phyloP scores from a whole-genome alignment of 2,113 vertebrate species.

The Synchiropus splendidus region DNA sequence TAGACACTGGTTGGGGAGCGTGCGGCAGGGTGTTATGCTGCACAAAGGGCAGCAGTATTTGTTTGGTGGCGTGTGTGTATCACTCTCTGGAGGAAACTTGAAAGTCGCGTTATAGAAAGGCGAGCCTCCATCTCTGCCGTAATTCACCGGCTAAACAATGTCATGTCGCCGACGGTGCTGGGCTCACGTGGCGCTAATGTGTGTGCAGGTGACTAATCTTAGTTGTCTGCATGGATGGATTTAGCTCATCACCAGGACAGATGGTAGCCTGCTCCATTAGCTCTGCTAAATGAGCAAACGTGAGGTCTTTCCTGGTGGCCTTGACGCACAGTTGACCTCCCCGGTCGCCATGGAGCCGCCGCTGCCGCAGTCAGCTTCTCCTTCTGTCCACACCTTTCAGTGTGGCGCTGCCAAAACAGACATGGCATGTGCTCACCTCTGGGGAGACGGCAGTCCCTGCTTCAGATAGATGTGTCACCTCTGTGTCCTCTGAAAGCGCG shows the following conservation, averaged over 20 bases:
- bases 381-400: constrained; percentile 48
- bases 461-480: constrained; percentile 34
- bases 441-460: constrained; percentile 39
- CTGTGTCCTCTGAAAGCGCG: constrained; percentile 30
- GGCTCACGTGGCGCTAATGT: no score
- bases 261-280: constrained; percentile 57
- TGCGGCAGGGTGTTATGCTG: constrained; percentile 22
- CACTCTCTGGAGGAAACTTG: neutral
- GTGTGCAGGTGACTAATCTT: constrained; percentile 20
- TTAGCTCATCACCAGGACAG: constrained; percentile 44
- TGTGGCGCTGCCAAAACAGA: constrained; percentile 46
- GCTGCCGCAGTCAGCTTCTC: constrained; percentile 36
- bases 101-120: neutral
- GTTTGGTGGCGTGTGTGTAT: constrained; percentile 24
- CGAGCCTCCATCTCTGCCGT: constrained; percentile 1
- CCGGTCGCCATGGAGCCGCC: constrained; percentile 17
- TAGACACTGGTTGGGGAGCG: constrained; percentile 19
- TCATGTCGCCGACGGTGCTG: no score
- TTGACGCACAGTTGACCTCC: constrained; percentile 33
- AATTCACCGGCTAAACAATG: no score
- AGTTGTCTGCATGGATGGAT: constrained; percentile 23
- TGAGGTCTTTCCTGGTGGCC: constrained; percentile 52
- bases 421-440: constrained; percentile 51
- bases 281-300: constrained; percentile 44
- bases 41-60: constrained; percentile 48